Evolutionary conservation across 1,140 invertebrate species (phyloP).

Genomic region (Yoshiicerus persimilis): DNA sequence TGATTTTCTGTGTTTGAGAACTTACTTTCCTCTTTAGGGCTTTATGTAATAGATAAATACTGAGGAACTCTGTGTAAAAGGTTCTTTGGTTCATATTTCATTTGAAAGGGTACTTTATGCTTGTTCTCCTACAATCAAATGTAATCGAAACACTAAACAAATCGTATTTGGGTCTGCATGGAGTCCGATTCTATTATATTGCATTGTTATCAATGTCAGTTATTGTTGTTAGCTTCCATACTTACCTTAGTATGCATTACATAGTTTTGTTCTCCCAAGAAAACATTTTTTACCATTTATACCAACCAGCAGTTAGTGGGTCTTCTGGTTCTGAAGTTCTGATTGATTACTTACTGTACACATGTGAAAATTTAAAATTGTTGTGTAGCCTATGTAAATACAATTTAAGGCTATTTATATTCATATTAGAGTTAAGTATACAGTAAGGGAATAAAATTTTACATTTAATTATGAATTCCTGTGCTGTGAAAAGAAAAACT

Average conservation of each 20-base stretch:
- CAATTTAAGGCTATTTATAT: neutral
- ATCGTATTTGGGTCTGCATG: neutral
- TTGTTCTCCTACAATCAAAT: neutral
- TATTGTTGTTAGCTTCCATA: neutral
- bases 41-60: neutral
- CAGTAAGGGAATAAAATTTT: neutral
- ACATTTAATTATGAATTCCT: neutral
- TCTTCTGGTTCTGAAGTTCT: too few relatives aligned
- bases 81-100: neutral
- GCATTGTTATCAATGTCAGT: neutral
- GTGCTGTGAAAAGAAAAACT: neutral
- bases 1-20: neutral
- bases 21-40: neutral
- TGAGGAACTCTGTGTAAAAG: neutral
- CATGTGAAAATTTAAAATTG: too few relatives aligned
- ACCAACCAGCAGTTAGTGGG: too few relatives aligned
- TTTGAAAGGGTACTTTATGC: neutral
- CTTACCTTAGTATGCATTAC: neutral
- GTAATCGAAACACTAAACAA: neutral
- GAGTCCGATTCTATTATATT: neutral
- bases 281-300: too few relatives aligned
- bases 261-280: too few relatives aligned
- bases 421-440: neutral
- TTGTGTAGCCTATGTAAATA: neutral
- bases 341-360: too few relatives aligned